A percentile compares a stretch with the other conserved stretches of the same genome.
These are phyloP conservation scores for Protaetia brevitarsis DNA, from an alignment of 1,140 invertebrate genomes.

Conservation along the genomic window DNA sequence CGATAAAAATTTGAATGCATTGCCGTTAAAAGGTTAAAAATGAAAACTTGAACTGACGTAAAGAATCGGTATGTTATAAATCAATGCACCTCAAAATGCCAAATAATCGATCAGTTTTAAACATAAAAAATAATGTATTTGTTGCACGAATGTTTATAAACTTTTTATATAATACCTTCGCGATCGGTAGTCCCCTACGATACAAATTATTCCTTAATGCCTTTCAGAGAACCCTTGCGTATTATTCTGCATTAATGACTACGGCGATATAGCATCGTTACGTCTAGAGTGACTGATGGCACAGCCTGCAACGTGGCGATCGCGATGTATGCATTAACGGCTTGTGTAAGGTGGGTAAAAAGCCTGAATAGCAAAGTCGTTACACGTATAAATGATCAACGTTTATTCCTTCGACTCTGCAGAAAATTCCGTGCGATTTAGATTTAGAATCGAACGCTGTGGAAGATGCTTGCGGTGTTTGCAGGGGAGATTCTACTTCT, in stretches of 20 bases:
- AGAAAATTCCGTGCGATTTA: conserved; percentile 60
- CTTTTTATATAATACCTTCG: too few relatives aligned
- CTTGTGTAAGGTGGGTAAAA: conserved; percentile 41
- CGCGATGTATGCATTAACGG: conserved; percentile 54
- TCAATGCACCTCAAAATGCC: too few relatives aligned
- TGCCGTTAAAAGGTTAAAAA: too few relatives aligned
- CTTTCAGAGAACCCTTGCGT: conserved; percentile 51
- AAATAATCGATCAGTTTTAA: too few relatives aligned
- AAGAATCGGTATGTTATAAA: too few relatives aligned
- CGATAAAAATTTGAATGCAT: too few relatives aligned
- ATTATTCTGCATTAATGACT: conserved; percentile 52
- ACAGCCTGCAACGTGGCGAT: conserved; percentile 53
- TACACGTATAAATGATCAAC: background rate
- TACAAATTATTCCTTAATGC: too few relatives aligned
- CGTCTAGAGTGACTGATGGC: conserved; percentile 49
- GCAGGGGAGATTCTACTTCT: conserved; percentile 59
- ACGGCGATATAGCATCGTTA: conserved; percentile 46
- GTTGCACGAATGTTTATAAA: too few relatives aligned
- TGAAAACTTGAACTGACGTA: too few relatives aligned
- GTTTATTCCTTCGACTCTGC: background rate
- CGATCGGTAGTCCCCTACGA: too few relatives aligned
- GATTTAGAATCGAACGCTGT: conserved; percentile 56
- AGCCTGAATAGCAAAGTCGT: background rate
- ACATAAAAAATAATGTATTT: too few relatives aligned
- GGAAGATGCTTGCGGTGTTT: conserved; percentile 61